Evolutionary conservation across 2,888 invertebrate genomes (phyloP), one percentile per base, ranked within the genome.

Genomic region (Ischnus inquisitorius): DNA sequence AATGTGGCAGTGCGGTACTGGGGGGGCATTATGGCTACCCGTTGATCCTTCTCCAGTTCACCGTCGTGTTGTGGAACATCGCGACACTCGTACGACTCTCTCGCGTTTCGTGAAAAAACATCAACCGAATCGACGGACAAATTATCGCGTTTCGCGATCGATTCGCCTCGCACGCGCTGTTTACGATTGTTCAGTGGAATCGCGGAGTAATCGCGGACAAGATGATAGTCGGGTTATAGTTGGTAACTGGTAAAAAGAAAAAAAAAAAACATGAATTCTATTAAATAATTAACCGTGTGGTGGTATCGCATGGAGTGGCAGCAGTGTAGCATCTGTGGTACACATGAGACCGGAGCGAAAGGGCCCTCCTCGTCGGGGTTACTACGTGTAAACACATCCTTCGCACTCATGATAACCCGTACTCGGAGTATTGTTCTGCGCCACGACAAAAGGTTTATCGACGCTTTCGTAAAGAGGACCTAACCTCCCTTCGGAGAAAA

Each of bases 1-100:
- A 67, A 82, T 84, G 84, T 86, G 86, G 86, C 79, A 84, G 65
- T 79, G 54, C 54, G 19, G 54, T 54, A 79, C 84, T 80, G 82
- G 34, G 75, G 75, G 51, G 72, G 69, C 75, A 85, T 82, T 76
- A 82, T 77, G 62, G 80, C 83, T 68, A 54, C 79, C 76, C 77
- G 79, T 82, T 82, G 79, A 77, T 54, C 25, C 80, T 64, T 76
- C 65, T 46, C 60, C 74, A 48, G 62, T 77, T 28, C 60, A 41
- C 69, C 60, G 76, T 68, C 82, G 81, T 84, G 80, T 80, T 80
- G 86, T 75, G 72, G 65, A 75, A 75, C 34, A 60, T 71, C 74
- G 34, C 19, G 34, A 6, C 54, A 54, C 19, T 22, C 19, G 10
- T 22, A 8, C 54, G n/a, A n/a, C n/a, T n/a, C n/a, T 54, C 10